These are phyloP conservation scores for Thaumetopoea pityocampa DNA, from an alignment of 1,140 invertebrate species.

Conservation along the genomic window DNA sequence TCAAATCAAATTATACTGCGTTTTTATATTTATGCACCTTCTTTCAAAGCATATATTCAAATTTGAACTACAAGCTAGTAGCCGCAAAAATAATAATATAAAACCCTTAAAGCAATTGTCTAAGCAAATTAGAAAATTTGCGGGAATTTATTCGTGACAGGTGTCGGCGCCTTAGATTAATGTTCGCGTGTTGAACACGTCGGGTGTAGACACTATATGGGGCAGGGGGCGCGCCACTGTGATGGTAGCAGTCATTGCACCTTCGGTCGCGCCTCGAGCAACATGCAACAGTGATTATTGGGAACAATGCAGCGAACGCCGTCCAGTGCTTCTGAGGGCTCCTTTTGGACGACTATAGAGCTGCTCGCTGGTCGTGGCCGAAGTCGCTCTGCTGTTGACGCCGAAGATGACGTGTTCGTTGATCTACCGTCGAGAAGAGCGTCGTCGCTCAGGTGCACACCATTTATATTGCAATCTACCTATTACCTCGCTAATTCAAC, in stretches of 20 bases:
- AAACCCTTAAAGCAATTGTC: slow-evolving; percentile 16
- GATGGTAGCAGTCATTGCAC: slow-evolving; percentile 69
- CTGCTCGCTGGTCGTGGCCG: slow-evolving; percentile 63
- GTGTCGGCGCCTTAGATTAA: slow-evolving; percentile 58
- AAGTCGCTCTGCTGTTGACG: slow-evolving; percentile 47
- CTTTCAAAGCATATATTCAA: too few relatives aligned
- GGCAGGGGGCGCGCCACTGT: slow-evolving; percentile 31
- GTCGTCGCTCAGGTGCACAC: slow-evolving; percentile 47
- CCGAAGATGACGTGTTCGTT: slow-evolving; percentile 33
- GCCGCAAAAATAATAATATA: too few relatives aligned
- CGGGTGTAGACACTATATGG: slow-evolving; percentile 34
- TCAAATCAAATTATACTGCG: too few relatives aligned
- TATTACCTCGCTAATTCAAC: background rate
- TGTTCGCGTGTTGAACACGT: slow-evolving; percentile 62
- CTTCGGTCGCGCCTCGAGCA: slow-evolving; percentile 43
- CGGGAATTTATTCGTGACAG: slow-evolving; percentile 43
- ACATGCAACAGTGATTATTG: slow-evolving; percentile 35
- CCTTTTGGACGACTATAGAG: slow-evolving; percentile 74
- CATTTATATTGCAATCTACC: background rate
- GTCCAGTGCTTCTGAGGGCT: slow-evolving; percentile 60
- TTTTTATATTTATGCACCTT: too few relatives aligned
- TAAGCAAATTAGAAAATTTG: slow-evolving; percentile 35
- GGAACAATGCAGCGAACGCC: slow-evolving; percentile 54
- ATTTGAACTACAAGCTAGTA: too few relatives aligned
- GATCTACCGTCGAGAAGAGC: slow-evolving; percentile 32